Evolutionary conservation across 1,140 invertebrate species (phyloP).

Genomic region (Drosophila sulfurigaster): DNA sequence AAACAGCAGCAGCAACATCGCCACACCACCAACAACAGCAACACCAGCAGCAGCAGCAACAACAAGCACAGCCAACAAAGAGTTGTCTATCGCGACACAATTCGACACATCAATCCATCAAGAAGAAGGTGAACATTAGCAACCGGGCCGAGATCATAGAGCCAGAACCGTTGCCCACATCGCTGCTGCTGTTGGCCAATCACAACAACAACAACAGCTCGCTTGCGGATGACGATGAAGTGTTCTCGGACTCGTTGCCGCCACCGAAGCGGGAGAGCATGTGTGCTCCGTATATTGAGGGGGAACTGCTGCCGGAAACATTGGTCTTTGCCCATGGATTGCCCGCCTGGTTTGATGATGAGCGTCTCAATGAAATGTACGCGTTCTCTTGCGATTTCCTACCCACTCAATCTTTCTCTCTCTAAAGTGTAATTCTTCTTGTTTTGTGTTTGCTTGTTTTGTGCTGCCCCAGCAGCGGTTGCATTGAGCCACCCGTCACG

Average conservation of each 20-base stretch:
- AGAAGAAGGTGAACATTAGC: constrained; percentile 83
- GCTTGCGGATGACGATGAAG: constrained; percentile 84
- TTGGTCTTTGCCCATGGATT: constrained; percentile 74
- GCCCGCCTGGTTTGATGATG: constrained; percentile 84
- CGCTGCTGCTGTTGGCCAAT: constrained; percentile 47
- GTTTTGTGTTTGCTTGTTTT: constrained; percentile 27
- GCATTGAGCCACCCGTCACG: constrained; percentile 89
- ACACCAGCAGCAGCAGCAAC: constrained; percentile 15
- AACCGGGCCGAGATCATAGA: constrained; percentile 81
- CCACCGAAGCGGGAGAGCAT: constrained; percentile 82
- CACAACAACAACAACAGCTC: constrained; percentile 65
- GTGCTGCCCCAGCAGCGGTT: constrained; percentile 58
- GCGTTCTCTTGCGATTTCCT: constrained; percentile 48
- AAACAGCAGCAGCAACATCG: constrained; percentile 8
- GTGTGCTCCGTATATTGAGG: constrained; percentile 84
- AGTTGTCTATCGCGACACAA: constrained; percentile 79
- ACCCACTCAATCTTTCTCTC: neutral
- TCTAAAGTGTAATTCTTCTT: neutral
- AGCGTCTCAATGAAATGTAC: constrained; percentile 82
- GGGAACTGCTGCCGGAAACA: constrained; percentile 64
- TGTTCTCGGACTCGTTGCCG: constrained; percentile 85
- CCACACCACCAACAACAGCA: constrained; percentile 34
- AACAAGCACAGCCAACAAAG: constrained; percentile 59
- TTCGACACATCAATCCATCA: constrained; percentile 79
- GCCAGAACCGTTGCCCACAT: constrained; percentile 59